Base-by-base conservation (phyloP, 2,888 invertebrate species). In the Pollenia angustigena region DNA sequence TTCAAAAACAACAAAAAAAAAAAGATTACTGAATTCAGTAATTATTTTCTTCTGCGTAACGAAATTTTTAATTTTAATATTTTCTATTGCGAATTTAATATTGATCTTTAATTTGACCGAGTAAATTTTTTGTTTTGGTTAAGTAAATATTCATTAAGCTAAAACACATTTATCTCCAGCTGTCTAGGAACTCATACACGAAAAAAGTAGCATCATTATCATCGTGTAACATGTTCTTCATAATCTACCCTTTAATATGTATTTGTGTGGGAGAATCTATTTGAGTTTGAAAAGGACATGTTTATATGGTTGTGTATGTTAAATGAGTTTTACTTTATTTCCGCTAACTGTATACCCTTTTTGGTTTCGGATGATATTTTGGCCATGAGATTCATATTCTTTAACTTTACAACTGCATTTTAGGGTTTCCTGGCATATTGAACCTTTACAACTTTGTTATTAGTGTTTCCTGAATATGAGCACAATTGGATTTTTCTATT, bases 131-230 rank as follows among this genome's bases (percentile, higher is more conserved):
- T n/a, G 44, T 66, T 90, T 90, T 90, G 91, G 90, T 92, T 92
- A 91, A 92, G 90, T 91, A 89, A 90, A 90, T 90, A 91, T 92
- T 91, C 92, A 92, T 92, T 92, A 90, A 88, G 88, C 89, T 88
- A 90, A 90, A 18, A 64, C n/a, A 74, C 68, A 79, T 88, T 89
- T 54, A 32, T 52, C 40, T 54, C 23, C 60, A 62, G 71, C 71
- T 80, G 80, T 52, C 46, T 44, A 52, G 48, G 23, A 44, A 66
- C 23, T 16, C 42, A 44, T 16, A 48, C 81, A 62, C 11, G 32
- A 32, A 12, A 23, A 54, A 40, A 42, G 7, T 42, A 52, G 44
- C 8, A 64, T 42, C 42, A 48, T 46, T 16, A 44, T 44, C 18
- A 50, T 18, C 14, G 40, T 64, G 40, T 52, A 56, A 56, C 56